phyloP scores from a whole-genome alignment of 2,888 invertebrate species.

The Tanypteryx hageni region DNA sequence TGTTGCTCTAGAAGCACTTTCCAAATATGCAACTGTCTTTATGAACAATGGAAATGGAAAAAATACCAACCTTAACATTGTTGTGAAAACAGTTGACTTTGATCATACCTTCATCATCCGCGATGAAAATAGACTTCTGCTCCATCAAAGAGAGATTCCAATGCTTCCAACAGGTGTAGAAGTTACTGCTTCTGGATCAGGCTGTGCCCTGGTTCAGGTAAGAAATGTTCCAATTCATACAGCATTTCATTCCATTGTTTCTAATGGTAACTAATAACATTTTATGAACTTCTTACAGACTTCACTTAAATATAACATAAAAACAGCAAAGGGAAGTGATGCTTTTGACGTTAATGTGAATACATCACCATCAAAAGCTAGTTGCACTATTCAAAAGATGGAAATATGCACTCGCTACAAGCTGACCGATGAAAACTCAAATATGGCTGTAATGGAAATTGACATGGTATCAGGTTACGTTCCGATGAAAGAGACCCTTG shows the following conservation, averaged over 20 bases:
- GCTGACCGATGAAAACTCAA: slow-evolving; percentile 77
- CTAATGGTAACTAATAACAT: neutral
- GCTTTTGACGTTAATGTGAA: slow-evolving; percentile 77
- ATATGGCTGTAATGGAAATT: slow-evolving; percentile 79
- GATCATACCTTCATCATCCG: slow-evolving; percentile 74
- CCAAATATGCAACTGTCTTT: slow-evolving; percentile 78
- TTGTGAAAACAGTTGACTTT: slow-evolving; percentile 75
- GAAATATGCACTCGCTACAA: slow-evolving; percentile 69
- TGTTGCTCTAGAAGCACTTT: slow-evolving; percentile 79
- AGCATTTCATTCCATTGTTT: neutral
- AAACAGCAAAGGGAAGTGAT: slow-evolving; percentile 75
- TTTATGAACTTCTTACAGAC: slow-evolving; percentile 73
- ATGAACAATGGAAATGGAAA: slow-evolving; percentile 45
- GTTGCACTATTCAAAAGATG: slow-evolving; percentile 70
- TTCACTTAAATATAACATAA: slow-evolving; percentile 77
- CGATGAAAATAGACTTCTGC: slow-evolving; percentile 76
- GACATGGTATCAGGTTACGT: slow-evolving; percentile 81
- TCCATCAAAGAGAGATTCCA: slow-evolving; percentile 75
- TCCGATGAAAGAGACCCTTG: slow-evolving; percentile 79
- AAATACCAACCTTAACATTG: slow-evolving; percentile 75
- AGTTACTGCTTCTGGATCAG: slow-evolving; percentile 77
- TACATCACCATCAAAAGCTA: slow-evolving; percentile 74
- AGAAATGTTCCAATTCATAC: neutral
- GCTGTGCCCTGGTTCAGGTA: slow-evolving; percentile 79
- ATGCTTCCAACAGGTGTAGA: slow-evolving; percentile 75